Evolutionary conservation across 2,888 invertebrate genomes (phyloP).

Genomic region (Nematopogon swammerdamellus): DNA sequence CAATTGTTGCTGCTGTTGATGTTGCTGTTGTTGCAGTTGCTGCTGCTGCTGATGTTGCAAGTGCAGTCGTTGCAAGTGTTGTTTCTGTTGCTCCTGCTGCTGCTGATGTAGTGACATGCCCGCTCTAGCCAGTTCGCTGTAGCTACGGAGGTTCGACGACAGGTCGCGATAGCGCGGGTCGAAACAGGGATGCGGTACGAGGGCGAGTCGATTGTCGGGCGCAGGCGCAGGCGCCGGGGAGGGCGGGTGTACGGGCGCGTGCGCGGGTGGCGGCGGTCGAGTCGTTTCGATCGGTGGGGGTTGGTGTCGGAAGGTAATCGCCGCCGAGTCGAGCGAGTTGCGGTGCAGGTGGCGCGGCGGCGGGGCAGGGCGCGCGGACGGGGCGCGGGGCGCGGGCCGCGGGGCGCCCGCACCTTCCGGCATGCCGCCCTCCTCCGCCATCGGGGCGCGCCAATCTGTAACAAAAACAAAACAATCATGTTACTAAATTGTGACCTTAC

Average conservation of each 20-base stretch:
- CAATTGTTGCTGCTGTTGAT: constrained; percentile 1
- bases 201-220: constrained; percentile 6
- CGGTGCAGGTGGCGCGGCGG: constrained; percentile 4
- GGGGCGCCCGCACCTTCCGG: constrained; percentile 33
- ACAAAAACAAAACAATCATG: not conserved
- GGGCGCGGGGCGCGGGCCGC: constrained; percentile 26
- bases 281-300: constrained; percentile 16
- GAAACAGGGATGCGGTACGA: constrained; percentile 1
- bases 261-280: not conserved
- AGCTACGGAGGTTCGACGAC: not conserved
- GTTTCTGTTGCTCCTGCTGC: no score
- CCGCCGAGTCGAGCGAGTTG: constrained; percentile 5
- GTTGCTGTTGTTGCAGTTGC: not conserved
- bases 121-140: no score
- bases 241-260: constrained; percentile 2
- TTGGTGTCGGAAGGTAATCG: constrained; percentile 6
- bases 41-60: no score
- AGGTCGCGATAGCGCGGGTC: constrained; percentile 3
- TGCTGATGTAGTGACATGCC: no score
- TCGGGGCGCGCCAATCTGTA: constrained; percentile 52
- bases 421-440: constrained; percentile 41
- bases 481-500: no score
- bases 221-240: no score
- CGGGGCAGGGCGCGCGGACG: constrained; percentile 6
- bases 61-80: no score